phyloP scores from a whole-genome alignment of 2,797 vertebrate species.

The Chiloscyllium punctatum region DNA sequence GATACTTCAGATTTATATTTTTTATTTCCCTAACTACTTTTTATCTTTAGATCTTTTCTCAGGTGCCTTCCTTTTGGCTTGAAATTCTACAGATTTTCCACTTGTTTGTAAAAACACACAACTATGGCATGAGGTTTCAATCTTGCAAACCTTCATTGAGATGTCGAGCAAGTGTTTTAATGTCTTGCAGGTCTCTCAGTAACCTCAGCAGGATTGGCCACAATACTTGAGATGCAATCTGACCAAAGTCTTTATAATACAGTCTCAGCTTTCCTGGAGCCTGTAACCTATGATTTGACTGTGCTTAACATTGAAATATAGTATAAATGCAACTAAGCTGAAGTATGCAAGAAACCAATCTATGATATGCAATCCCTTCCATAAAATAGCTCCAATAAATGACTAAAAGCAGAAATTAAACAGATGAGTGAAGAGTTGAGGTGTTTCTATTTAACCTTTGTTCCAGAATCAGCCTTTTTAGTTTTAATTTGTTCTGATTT shows the following conservation, averaged over 20 bases:
- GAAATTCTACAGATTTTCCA: not conserved
- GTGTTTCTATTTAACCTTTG: not conserved
- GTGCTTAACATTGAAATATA: not conserved
- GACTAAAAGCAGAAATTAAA: not conserved
- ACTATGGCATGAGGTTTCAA: not conserved
- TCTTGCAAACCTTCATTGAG: not conserved
- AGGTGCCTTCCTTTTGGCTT: not conserved
- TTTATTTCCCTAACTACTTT: not conserved
- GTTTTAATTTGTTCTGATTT: not conserved
- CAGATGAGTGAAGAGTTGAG: not conserved
- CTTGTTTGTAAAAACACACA: not conserved
- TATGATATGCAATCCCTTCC: not conserved
- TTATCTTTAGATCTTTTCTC: not conserved
- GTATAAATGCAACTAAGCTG: not conserved
- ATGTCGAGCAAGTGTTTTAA: not conserved
- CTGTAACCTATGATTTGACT: not conserved
- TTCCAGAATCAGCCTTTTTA: not conserved
- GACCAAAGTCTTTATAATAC: not conserved
- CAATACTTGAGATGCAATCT: not conserved
- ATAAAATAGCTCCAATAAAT: not conserved
- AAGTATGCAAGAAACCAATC: not conserved
- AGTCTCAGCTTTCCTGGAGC: not conserved
- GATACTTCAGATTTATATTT: not conserved
- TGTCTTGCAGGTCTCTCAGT: not conserved
- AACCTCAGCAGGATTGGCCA: not conserved